Evolutionary conservation across 53 echinoderm and acorn worm genomes (phyloP).

Genomic region (Mesocentrotus franciscanus): DNA sequence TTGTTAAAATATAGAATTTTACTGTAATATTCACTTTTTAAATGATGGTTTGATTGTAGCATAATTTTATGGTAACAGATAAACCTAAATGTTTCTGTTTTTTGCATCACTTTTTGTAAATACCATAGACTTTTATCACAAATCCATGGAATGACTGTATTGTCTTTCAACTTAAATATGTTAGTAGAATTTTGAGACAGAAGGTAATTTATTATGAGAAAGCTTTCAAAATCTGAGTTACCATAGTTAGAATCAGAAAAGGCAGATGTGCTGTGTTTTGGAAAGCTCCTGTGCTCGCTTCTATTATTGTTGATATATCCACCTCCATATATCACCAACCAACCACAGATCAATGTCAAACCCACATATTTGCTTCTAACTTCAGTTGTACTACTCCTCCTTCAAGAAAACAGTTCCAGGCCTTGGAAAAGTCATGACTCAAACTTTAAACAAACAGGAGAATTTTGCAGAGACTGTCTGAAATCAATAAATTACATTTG

Average conservation of each 20-base stretch:
- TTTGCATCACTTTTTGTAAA: too few relatives aligned
- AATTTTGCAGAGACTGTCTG: slow-evolving; percentile 33
- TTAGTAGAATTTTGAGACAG: too few relatives aligned
- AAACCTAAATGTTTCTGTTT: too few relatives aligned
- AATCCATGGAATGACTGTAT: too few relatives aligned
- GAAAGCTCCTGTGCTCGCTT: background rate
- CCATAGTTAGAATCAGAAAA: background rate
- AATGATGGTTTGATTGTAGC: too few relatives aligned
- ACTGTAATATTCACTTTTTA: too few relatives aligned
- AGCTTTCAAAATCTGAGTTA: background rate
- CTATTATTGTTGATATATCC: background rate
- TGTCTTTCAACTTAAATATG: too few relatives aligned
- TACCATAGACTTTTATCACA: too few relatives aligned
- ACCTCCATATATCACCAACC: slow-evolving; percentile 3
- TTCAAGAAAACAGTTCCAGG: slow-evolving; percentile 1
- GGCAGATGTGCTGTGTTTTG: background rate
- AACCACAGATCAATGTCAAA: background rate
- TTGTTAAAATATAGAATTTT: too few relatives aligned
- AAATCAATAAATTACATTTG: slow-evolving; percentile 39
- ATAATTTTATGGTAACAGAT: too few relatives aligned
- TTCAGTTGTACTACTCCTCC: background rate
- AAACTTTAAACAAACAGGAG: slow-evolving; percentile 29
- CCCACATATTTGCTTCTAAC: background rate
- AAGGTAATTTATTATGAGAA: too few relatives aligned
- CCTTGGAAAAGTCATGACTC: slow-evolving; percentile 13